Conservation (phyloP, 2,797 vertebrate species). For the Euthynnus affinis region DNA sequence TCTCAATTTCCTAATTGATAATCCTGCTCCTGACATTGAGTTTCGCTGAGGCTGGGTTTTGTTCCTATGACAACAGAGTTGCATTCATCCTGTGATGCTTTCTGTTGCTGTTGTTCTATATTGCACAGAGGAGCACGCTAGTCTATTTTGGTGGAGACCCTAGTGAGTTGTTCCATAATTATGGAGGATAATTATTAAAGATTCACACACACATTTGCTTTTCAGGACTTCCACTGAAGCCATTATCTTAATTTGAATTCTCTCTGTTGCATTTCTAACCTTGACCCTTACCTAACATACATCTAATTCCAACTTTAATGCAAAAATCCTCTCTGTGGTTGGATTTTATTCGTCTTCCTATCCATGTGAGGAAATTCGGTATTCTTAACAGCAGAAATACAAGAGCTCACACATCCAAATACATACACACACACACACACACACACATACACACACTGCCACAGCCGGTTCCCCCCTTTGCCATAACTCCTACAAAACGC, state of each 20-base stretch:
- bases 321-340: slow-evolving; percentile 5
- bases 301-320: slow-evolving; percentile 33
- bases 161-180: slow-evolving; percentile 56
- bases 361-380: slow-evolving; percentile 40
- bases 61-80: slow-evolving; percentile 74
- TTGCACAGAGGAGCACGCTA: slow-evolving; percentile 21
- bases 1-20: slow-evolving; percentile 72
- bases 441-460: slow-evolving; percentile 34
- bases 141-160: slow-evolving; percentile 54
- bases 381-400: slow-evolving; percentile 47
- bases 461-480: slow-evolving; percentile 63
- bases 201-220: slow-evolving; percentile 30
- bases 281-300: slow-evolving; percentile 30
- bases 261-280: slow-evolving; percentile 4
- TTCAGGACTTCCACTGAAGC: slow-evolving; percentile 25
- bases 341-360: slow-evolving; percentile 31
- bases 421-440: slow-evolving; percentile 42
- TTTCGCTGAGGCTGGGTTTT: slow-evolving; percentile 36
- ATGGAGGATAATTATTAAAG: slow-evolving; percentile 51
- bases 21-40: slow-evolving; percentile 61
- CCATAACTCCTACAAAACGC: slow-evolving; percentile 83
- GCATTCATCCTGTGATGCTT: slow-evolving; percentile 46
- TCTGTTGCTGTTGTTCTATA: slow-evolving; percentile 22
- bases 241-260: background rate
- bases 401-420: slow-evolving; percentile 13